Conservation (phyloP, 2,797 vertebrate genomes). For the Gouania willdenowi region DNA sequence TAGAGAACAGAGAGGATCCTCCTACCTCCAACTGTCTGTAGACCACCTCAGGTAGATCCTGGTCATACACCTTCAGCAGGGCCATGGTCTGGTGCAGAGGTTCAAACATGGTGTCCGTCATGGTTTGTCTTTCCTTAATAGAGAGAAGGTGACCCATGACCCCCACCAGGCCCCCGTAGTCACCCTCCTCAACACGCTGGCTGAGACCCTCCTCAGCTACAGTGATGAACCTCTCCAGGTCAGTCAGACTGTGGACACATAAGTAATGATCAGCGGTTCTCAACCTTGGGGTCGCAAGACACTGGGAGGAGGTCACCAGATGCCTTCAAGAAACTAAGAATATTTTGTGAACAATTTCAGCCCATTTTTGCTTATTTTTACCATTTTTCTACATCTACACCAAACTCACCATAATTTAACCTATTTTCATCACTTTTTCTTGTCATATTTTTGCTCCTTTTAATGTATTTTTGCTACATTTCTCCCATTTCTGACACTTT, state of each 20-base stretch:
- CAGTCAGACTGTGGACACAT: conserved; percentile 79
- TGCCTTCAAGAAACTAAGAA: no score
- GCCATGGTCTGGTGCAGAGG: conserved; percentile 87
- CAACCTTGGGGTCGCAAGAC: no score
- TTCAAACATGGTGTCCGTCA: conserved; percentile 88
- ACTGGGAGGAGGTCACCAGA: no score
- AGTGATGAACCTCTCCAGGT: conserved; percentile 83
- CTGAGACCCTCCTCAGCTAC: conserved; percentile 70
- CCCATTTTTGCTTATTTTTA: no score
- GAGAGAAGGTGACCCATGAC: conserved; percentile 87
- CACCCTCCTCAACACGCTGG: conserved; percentile 78
- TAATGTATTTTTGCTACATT: no score
- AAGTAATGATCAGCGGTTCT: no score
- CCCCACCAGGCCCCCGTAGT: conserved; percentile 81
- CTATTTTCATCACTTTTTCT: no score
- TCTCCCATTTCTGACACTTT: no score
- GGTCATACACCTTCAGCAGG: conserved; percentile 85
- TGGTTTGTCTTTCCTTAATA: conserved; percentile 82
- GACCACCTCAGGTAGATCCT: conserved; percentile 83
- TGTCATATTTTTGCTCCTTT: no score
- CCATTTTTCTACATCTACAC: no score
- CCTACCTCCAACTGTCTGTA: conserved; percentile 86
- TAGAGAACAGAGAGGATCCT: conserved; percentile 11
- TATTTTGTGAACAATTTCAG: no score
- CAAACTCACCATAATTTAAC: no score